phyloP scores from a whole-genome alignment of 2,888 invertebrate genomes.

The Holacanthella duospinosa region DNA sequence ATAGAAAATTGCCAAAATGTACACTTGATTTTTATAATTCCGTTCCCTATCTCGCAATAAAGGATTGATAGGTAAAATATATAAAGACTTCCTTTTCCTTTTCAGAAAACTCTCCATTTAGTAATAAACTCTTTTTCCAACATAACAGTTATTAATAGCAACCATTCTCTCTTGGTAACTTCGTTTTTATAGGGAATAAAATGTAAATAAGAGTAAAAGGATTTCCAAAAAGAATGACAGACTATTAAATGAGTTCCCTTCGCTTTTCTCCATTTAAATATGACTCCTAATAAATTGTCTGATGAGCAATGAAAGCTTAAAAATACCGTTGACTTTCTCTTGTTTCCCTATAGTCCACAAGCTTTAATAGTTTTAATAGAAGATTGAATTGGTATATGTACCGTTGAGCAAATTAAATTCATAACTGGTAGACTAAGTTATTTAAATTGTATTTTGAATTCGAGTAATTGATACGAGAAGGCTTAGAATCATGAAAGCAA shows the following conservation, averaged over 20 bases:
- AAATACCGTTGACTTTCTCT: neutral
- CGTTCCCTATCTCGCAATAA: too few species aligned
- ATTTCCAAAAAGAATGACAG: neutral
- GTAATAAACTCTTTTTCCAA: neutral
- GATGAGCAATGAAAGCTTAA: constrained; percentile 1
- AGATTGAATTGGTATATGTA: neutral
- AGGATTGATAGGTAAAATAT: too few species aligned
- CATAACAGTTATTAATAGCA: constrained; percentile 1
- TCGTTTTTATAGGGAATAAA: neutral
- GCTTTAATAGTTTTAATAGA: neutral
- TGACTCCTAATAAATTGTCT: neutral
- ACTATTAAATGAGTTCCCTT: neutral
- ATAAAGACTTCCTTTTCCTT: neutral
- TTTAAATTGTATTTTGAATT: too few species aligned
- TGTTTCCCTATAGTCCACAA: neutral
- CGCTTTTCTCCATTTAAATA: neutral
- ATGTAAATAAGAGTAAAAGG: neutral
- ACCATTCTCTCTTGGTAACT: too few species aligned
- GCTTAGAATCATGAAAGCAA: too few species aligned
- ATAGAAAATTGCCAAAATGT: too few species aligned
- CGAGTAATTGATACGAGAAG: too few species aligned
- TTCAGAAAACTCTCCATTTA: neutral
- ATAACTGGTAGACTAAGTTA: neutral
- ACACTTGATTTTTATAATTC: too few species aligned
- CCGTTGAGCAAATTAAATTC: neutral